Conservation (phyloP, 2,113 vertebrate genomes). For the Reinhardtius hippoglossoides region DNA sequence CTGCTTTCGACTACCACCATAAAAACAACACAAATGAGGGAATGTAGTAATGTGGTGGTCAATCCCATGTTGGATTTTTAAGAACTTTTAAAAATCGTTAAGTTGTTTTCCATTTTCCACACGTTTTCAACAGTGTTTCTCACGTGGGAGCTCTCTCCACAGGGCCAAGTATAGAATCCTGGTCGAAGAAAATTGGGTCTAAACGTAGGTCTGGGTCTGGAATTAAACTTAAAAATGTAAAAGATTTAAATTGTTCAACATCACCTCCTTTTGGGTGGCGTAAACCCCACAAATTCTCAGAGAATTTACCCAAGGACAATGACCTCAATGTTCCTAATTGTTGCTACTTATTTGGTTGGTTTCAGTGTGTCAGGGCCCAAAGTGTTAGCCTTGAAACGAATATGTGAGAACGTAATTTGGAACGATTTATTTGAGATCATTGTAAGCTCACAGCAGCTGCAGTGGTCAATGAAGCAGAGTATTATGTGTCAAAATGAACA, state of each 20-base stretch:
- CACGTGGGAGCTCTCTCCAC: background rate
- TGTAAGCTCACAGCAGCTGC: slow-evolving; percentile 20
- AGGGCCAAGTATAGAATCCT: background rate
- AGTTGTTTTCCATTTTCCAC: no score
- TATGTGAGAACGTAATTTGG: slow-evolving; percentile 3
- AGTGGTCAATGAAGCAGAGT: slow-evolving; percentile 50
- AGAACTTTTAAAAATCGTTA: no score
- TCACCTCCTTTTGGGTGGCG: background rate
- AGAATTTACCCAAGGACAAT: background rate
- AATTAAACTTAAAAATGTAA: background rate
- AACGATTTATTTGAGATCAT: slow-evolving; percentile 40
- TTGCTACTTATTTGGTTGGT: slow-evolving; percentile 7
- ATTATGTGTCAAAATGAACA: slow-evolving; percentile 64
- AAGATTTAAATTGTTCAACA: background rate
- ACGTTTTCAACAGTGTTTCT: background rate
- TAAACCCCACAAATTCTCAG: background rate
- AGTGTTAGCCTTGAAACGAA: background rate
- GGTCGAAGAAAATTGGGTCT: no score
- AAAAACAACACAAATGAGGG: no score
- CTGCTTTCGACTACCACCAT: no score
- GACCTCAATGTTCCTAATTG: background rate
- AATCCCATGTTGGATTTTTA: no score
- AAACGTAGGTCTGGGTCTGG: background rate
- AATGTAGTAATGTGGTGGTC: no score
- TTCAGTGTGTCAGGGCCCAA: background rate